Evolutionary conservation across 2,797 vertebrate species (phyloP), one percentile per base, ranked within the genome.

Genomic region (Pseudochirops corinnae): DNA sequence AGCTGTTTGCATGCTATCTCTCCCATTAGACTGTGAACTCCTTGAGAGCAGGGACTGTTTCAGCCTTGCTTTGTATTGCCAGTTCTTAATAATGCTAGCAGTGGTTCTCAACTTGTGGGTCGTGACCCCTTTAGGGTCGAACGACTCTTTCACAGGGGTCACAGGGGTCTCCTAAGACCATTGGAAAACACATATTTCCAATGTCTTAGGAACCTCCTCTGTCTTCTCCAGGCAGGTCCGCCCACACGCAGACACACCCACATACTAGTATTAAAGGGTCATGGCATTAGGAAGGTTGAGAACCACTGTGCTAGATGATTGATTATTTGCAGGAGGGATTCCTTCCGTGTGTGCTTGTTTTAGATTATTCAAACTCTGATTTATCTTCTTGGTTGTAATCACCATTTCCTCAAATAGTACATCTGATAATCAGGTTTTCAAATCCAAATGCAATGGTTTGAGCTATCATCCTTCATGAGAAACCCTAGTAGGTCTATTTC

Each of bases 361-460:
- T 82, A 82, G 39, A 82, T 82, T 26, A 82, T 46, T 26, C 74
- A 39, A 46, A 39, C 21, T 39, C n/a, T 82, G 74, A 82, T 82
- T 82, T 82, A 46, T 82, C 21, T 67, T 67, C 62, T 46, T 82
- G 7, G 7, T 24, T 46, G 18, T 82, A 82, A 82, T 82, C 26
- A 18, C 74, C 74, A 82, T 46, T 82, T 82, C 74, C 74, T 82
- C 39, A 82, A 82, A 82, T 46, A 82, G 7, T 46, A 46, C 74
- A 82, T 82, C 26, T 46, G 74, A 82, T 46, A 82, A 82, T 82
- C 74, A 82, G 74, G 18, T 82, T 82, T 82, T 82, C 5, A 3
- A 82, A 82, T 82, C n/a, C 74, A 82, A 82, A 82, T 74, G n/a
- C 74, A 82, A 82, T 82, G 39, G n/a, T 46, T 82, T 82, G 74